Conservation (phyloP, 2,888 invertebrate genomes). For the Ditula angustiorana region DNA sequence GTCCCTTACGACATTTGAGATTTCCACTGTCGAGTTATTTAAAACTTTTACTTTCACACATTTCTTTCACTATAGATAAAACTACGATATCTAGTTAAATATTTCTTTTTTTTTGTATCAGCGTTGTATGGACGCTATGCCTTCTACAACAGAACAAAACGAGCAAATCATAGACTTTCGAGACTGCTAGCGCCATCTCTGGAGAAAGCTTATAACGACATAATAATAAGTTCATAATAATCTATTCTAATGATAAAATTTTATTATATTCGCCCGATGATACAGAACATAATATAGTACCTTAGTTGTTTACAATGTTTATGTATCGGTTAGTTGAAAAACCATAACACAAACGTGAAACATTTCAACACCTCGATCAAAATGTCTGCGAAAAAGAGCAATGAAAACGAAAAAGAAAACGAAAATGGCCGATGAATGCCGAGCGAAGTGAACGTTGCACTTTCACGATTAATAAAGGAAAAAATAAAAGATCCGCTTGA, state of each 20-base stretch:
- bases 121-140: not conserved
- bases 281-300: not conserved
- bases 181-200: constrained; percentile 75
- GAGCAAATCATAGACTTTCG: constrained; percentile 42
- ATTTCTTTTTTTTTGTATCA: too few relatives aligned
- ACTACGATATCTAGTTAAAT: too few relatives aligned
- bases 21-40: too few relatives aligned
- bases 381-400: constrained; percentile 74
- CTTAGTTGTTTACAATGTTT: not conserved
- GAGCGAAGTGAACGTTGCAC: constrained; percentile 81
- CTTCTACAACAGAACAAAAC: constrained; percentile 1
- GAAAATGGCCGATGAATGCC: constrained; percentile 78
- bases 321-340: constrained; percentile 2
- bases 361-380: constrained; percentile 70
- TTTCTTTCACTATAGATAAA: too few relatives aligned
- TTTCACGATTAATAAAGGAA: constrained; percentile 80
- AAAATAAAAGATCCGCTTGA: constrained; percentile 70
- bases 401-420: constrained; percentile 78
- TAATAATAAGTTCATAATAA: constrained; percentile 59
- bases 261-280: not conserved
- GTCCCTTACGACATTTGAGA: too few relatives aligned
- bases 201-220: constrained; percentile 31
- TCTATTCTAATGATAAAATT: not conserved
- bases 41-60: too few relatives aligned
- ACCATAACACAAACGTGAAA: constrained; percentile 16